Conservation (phyloP, 2,797 vertebrate genomes). For the Emys orbicularis region DNA sequence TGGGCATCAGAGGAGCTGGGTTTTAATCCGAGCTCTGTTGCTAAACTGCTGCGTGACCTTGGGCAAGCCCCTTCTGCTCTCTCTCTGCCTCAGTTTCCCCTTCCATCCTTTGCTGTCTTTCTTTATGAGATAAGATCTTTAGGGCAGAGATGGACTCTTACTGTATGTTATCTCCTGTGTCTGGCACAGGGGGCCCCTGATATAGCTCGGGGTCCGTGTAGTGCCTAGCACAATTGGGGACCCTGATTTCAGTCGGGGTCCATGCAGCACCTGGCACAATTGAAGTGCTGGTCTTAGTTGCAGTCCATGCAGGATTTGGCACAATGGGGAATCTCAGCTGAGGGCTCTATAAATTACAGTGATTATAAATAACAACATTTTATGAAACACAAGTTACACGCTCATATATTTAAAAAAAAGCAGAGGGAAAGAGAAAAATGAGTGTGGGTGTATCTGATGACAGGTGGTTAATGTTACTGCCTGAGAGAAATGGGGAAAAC, state of each 20-base stretch:
- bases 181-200: background rate
- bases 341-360: background rate
- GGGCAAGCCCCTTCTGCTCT: background rate
- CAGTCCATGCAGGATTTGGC: background rate
- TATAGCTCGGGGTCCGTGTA: background rate
- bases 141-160: background rate
- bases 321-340: background rate
- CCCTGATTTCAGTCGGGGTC: background rate
- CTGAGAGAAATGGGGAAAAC: background rate
- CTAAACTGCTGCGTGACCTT: background rate
- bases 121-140: background rate
- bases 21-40: background rate
- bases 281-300: background rate
- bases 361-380: background rate
- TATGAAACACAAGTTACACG: background rate
- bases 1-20: background rate
- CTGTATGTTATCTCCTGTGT: background rate
- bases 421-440: background rate
- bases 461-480: conserved; percentile 27
- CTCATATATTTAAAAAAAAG: too few relatives aligned
- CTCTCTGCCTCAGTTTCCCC: background rate
- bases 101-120: background rate
- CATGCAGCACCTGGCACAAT: background rate
- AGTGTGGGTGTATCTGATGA: background rate
- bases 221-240: background rate